phyloP scores from a whole-genome alignment of 2,797 vertebrate genomes.

The Oophaga sylvatica region DNA sequence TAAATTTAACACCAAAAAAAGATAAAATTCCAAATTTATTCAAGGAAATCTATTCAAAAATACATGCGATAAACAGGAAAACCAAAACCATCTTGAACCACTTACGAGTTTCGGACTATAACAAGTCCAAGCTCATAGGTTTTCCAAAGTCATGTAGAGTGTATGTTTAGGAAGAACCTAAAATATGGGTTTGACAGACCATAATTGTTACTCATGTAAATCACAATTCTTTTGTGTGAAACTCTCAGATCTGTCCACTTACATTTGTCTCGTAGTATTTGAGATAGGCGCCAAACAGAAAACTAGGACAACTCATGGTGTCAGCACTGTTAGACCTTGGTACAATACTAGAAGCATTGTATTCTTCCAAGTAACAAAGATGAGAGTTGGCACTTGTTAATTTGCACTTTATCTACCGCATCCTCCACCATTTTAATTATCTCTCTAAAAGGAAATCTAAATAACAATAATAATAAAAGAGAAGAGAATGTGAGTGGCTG shows the following conservation, averaged over 20 bases:
- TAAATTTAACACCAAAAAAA: too few species aligned
- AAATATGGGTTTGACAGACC: constrained; percentile 2
- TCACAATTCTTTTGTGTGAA: constrained; percentile 7
- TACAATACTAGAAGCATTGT: constrained; percentile 39
- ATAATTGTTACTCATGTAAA: constrained; percentile 23
- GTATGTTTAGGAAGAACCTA: background rate
- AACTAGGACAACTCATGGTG: constrained; percentile 35
- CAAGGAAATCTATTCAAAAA: too few species aligned
- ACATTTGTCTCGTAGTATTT: constrained; percentile 16
- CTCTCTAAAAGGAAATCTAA: constrained; percentile 3
- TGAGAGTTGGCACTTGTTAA: constrained; percentile 43
- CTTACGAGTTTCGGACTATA: too few species aligned
- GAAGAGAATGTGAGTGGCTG: constrained; percentile 10
- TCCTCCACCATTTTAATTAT: background rate
- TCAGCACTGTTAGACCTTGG: constrained; percentile 4
- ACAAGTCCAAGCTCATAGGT: too few species aligned
- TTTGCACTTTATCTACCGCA: background rate
- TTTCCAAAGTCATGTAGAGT: background rate
- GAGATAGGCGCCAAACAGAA: constrained; percentile 30
- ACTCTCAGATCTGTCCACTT: constrained; percentile 24
- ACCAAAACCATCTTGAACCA: too few species aligned
- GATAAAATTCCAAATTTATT: too few species aligned
- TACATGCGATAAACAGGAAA: too few species aligned
- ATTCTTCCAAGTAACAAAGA: constrained; percentile 24
- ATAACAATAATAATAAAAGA: constrained; percentile 14